These are phyloP conservation scores for Pseudobourletiella spinata DNA, from an alignment of 1,140 invertebrate species.

Conservation along the genomic window DNA sequence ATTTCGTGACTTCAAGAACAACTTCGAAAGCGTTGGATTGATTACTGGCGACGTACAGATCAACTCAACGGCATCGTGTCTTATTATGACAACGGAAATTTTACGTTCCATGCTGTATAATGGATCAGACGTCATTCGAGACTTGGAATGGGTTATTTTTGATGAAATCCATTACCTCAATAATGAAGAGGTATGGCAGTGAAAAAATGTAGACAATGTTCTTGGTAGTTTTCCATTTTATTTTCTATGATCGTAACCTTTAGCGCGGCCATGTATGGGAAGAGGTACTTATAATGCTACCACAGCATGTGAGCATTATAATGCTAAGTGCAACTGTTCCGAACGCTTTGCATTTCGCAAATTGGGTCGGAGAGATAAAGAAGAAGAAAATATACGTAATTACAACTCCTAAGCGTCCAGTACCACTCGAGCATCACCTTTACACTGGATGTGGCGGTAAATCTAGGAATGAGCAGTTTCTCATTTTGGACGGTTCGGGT, in stretches of 20 bases:
- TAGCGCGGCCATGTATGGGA: conserved; percentile 99
- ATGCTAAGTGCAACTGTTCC: conserved; percentile 97
- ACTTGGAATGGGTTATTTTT: conserved; percentile 98
- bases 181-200: conserved; percentile 75
- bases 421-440: conserved; percentile 88
- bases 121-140: conserved; percentile 85
- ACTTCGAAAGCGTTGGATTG: conserved; percentile 86
- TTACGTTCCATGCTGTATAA: conserved; percentile 94
- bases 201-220: too few relatives aligned
- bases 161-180: conserved; percentile 99
- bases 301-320: conserved; percentile 88
- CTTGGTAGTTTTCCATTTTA: too few relatives aligned
- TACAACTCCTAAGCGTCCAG: conserved; percentile 83
- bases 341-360: conserved; percentile 91
- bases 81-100: conserved; percentile 99
- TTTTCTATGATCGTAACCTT: too few relatives aligned
- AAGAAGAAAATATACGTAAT: conserved; percentile 91
- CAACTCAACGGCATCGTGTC: conserved; percentile 81
- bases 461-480: conserved; percentile 68
- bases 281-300: conserved; percentile 92
- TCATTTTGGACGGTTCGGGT: conserved; percentile 69
- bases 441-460: conserved; percentile 79
- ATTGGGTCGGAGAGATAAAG: conserved; percentile 93
- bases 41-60: conserved; percentile 96
- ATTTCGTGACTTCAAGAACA: conserved; percentile 90